phyloP scores from a whole-genome alignment of 2,797 vertebrate genomes.

The Adelosebastes latens region DNA sequence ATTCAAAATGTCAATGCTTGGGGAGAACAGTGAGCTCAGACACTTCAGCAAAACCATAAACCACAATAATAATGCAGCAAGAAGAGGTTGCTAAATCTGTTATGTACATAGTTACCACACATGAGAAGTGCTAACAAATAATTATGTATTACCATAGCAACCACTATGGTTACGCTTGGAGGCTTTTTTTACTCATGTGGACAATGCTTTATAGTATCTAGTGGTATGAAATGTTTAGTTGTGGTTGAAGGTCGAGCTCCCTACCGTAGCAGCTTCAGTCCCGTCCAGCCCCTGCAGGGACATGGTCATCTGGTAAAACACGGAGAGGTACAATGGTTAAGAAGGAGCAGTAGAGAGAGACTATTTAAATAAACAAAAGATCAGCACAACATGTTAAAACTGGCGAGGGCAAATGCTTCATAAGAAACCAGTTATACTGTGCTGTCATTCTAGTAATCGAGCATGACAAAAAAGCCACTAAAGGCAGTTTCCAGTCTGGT shows the following conservation, averaged over 20 bases:
- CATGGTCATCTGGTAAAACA: constrained; percentile 76
- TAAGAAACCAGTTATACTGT: not conserved
- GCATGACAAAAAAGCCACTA: not conserved
- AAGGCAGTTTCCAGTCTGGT: constrained; percentile 9
- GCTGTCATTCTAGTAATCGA: not conserved
- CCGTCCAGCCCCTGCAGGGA: constrained; percentile 70
- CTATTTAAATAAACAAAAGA: not conserved
- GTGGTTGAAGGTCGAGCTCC: constrained; percentile 41
- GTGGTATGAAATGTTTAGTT: constrained; percentile 21
- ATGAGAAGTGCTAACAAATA: constrained; percentile 46
- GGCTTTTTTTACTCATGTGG: constrained; percentile 25
- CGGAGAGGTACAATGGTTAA: not conserved
- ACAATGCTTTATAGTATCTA: constrained; percentile 14
- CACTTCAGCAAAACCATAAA: constrained; percentile 9
- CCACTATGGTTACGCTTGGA: constrained; percentile 33
- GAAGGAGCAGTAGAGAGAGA: not conserved
- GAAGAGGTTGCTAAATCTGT: constrained; percentile 42
- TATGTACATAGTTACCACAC: constrained; percentile 54
- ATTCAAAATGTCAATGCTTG: not conserved
- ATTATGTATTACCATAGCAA: constrained; percentile 60
- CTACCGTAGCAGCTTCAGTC: constrained; percentile 73
- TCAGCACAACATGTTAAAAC: not conserved
- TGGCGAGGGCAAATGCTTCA: not conserved
- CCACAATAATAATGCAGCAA: constrained; percentile 15
- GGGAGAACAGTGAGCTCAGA: not conserved